These are phyloP conservation scores for Perca schrenkii DNA, from an alignment of 2,113 vertebrate genomes.

Conservation along the genomic window DNA sequence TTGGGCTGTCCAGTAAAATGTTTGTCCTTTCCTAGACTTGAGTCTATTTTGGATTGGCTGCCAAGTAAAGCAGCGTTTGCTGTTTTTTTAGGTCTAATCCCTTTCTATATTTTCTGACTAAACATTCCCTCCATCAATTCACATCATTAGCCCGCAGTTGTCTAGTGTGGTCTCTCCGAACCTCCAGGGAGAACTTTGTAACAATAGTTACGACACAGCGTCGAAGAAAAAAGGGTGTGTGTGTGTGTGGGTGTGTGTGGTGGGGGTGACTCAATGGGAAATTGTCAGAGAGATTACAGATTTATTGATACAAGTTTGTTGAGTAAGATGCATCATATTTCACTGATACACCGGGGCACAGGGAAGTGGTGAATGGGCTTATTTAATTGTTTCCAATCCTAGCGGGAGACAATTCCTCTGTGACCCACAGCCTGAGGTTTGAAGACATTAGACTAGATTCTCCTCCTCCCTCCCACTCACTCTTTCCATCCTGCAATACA, in stretches of 20 bases:
- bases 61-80: conserved; percentile 45
- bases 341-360: conserved; percentile 6
- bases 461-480: conserved; percentile 54
- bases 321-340: conserved; percentile 13
- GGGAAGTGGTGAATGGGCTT: conserved; percentile 21
- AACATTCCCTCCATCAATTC: conserved; percentile 48
- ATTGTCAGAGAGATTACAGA: conserved; percentile 15
- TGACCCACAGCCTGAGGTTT: conserved; percentile 51
- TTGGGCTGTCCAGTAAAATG: conserved; percentile 29
- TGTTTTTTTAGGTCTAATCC: conserved; percentile 33
- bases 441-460: conserved; percentile 48
- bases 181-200: conserved; percentile 48
- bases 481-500: conserved; percentile 74
- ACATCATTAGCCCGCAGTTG: conserved; percentile 53
- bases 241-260: too few species aligned
- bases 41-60: conserved; percentile 27
- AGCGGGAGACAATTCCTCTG: conserved; percentile 34
- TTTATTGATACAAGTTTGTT: conserved; percentile 26
- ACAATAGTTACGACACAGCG: conserved; percentile 7
- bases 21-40: conserved; percentile 25
- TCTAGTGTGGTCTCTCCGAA: conserved; percentile 50
- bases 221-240: too few species aligned
- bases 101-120: conserved; percentile 37
- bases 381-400: conserved; percentile 50
- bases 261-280: conserved; percentile 51